Evolutionary conservation across 2,113 vertebrate species (phyloP).

Genomic region (Corydoras sp.): DNA sequence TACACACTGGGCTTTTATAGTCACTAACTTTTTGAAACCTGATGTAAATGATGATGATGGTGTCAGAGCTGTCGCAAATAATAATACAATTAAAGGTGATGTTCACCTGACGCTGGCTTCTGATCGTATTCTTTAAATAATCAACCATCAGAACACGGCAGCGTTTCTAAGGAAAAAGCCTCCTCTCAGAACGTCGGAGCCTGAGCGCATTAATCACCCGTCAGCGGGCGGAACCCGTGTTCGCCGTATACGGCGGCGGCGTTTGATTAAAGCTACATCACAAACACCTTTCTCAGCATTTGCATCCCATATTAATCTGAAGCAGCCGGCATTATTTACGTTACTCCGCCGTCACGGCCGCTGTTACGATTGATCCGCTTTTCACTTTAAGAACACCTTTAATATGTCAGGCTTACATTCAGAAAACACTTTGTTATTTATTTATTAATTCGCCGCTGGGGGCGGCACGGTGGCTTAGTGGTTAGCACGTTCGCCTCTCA

Average conservation of each 20-base stretch:
- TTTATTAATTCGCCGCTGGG: too few relatives aligned
- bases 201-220: constrained; percentile 7
- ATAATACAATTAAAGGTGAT: too few relatives aligned
- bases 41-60: too few relatives aligned
- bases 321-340: constrained; percentile 15
- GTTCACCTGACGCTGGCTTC: neutral
- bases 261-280: too few relatives aligned
- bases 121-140: neutral
- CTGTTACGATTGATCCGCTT: neutral
- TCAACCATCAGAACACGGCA: neutral
- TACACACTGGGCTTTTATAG: too few relatives aligned
- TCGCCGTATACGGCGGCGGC: neutral
- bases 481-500: too few relatives aligned
- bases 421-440: too few relatives aligned
- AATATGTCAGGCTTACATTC: neutral
- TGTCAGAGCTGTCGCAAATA: too few relatives aligned
- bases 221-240: neutral
- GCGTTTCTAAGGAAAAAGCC: neutral
- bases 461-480: too few relatives aligned
- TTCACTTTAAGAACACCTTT: neutral
- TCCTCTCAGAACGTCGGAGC: neutral
- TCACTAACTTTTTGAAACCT: too few relatives aligned
- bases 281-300: neutral
- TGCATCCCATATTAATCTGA: neutral
- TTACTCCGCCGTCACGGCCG: constrained; percentile 18